Conservation (phyloP, 1,140 invertebrate species). For the Zelostemma sp. region DNA sequence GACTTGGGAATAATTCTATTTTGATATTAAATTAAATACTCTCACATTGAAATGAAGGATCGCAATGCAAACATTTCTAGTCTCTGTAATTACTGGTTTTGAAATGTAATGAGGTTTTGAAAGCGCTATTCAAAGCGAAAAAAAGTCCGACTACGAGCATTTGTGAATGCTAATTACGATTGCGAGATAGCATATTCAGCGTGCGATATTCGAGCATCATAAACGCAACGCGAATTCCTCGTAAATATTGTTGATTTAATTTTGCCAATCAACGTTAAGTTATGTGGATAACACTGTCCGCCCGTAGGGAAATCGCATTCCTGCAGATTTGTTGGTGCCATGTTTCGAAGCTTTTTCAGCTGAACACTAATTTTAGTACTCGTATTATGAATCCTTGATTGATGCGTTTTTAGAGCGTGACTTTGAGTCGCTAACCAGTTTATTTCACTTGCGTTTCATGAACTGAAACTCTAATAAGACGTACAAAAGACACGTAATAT, state of each 20-base stretch:
- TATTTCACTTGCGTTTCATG: too few relatives aligned
- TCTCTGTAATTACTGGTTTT: conserved; percentile 22
- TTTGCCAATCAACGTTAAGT: conserved; percentile 29
- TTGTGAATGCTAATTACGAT: conserved; percentile 32
- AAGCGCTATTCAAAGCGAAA: conserved; percentile 19
- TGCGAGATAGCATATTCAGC: conserved; percentile 26
- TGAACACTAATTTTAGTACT: too few relatives aligned
- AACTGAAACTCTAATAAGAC: too few relatives aligned
- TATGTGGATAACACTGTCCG: conserved; percentile 10
- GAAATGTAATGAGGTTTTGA: conserved; percentile 29
- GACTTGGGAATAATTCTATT: too few relatives aligned
- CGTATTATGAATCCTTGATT: too few relatives aligned
- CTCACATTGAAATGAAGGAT: conserved; percentile 1
- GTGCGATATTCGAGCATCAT: conserved; percentile 24
- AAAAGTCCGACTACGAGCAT: conserved; percentile 9
- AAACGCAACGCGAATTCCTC: conserved; percentile 17
- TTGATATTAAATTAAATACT: too few relatives aligned
- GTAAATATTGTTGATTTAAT: conserved; percentile 37
- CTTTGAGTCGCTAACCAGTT: too few relatives aligned
- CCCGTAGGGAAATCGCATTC: conserved; percentile 1
- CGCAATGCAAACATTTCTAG: not conserved
- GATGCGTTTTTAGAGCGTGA: too few relatives aligned
- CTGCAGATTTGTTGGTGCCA: not conserved
- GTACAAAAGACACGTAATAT: too few relatives aligned
- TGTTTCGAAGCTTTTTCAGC: too few relatives aligned